A percentile compares a stretch with the other conserved stretches of the same genome.
phyloP scores from a whole-genome alignment of 2,888 invertebrate species.

The Cerastis leucographa region DNA sequence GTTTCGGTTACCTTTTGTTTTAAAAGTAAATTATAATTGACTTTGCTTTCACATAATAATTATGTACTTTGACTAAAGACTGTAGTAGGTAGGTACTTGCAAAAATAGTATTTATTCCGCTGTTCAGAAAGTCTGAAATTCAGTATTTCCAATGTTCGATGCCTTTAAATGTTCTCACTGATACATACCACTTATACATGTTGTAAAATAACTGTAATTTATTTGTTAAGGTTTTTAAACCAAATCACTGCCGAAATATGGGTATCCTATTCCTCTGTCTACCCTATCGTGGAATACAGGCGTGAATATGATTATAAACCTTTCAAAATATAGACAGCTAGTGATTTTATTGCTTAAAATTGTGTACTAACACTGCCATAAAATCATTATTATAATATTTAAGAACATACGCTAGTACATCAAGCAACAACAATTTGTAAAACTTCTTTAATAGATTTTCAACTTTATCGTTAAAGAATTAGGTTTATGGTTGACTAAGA shows the following conservation, averaged over 20 bases:
- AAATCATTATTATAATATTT: not conserved
- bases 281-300: not conserved
- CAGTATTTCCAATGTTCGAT: slow-evolving; percentile 2
- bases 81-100: too few relatives aligned
- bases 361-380: slow-evolving; percentile 12
- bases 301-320: not conserved
- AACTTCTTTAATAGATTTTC: too few relatives aligned
- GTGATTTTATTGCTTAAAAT: slow-evolving; percentile 11
- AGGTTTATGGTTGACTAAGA: too few relatives aligned
- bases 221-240: slow-evolving; percentile 8
- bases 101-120: not conserved
- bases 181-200: not conserved
- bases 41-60: slow-evolving; percentile 6
- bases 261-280: not conserved
- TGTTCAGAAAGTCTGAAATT: not conserved
- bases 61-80: not conserved
- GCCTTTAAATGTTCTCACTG: slow-evolving; percentile 6
- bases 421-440: too few relatives aligned
- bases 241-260: not conserved
- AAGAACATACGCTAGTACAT: not conserved
- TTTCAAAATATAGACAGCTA: slow-evolving; percentile 30
- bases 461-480: too few relatives aligned
- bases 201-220: slow-evolving; percentile 9
- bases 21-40: slow-evolving; percentile 1
- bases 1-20: not conserved